phyloP scores from a whole-genome alignment of 2,113 vertebrate species.

The Phycodurus eques region DNA sequence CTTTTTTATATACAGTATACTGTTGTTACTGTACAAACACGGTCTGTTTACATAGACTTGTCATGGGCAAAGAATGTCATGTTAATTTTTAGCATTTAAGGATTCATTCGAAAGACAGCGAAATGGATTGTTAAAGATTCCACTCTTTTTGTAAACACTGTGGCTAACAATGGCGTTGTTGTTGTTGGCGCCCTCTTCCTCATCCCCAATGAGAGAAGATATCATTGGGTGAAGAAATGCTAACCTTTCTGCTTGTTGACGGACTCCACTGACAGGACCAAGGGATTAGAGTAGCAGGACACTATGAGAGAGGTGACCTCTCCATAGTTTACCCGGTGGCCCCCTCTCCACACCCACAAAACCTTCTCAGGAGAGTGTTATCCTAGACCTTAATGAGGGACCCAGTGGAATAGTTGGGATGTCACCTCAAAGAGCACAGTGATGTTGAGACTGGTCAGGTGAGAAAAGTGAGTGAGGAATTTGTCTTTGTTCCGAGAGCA shows the following conservation, averaged over 20 bases:
- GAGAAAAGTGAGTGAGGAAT: conserved; percentile 14
- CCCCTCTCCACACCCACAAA: conserved; percentile 11
- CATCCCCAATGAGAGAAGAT: conserved; percentile 66
- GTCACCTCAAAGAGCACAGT: conserved; percentile 59
- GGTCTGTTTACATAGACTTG: too few relatives aligned
- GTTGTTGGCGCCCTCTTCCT: conserved; percentile 42
- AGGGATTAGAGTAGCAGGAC: conserved; percentile 36
- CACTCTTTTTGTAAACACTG: not conserved
- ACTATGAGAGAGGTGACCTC: conserved; percentile 70
- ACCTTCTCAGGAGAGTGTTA: conserved; percentile 50
- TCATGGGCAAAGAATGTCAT: not conserved
- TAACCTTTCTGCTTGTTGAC: conserved; percentile 79
- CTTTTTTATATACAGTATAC: too few relatives aligned
- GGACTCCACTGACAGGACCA: conserved; percentile 61
- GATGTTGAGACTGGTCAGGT: conserved; percentile 58
- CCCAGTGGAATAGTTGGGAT: conserved; percentile 69
- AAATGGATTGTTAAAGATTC: not conserved
- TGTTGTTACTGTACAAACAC: too few relatives aligned
- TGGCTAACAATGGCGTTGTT: conserved; percentile 16
- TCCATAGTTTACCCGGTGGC: conserved; percentile 72
- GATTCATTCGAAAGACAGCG: not conserved
- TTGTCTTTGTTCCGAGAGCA: not conserved
- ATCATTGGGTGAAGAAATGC: conserved; percentile 52
- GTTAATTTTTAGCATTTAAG: too few relatives aligned
- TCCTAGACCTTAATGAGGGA: conserved; percentile 72